Conservation (phyloP, 2,797 vertebrate genomes). For the Acanthopagrus latus region DNA sequence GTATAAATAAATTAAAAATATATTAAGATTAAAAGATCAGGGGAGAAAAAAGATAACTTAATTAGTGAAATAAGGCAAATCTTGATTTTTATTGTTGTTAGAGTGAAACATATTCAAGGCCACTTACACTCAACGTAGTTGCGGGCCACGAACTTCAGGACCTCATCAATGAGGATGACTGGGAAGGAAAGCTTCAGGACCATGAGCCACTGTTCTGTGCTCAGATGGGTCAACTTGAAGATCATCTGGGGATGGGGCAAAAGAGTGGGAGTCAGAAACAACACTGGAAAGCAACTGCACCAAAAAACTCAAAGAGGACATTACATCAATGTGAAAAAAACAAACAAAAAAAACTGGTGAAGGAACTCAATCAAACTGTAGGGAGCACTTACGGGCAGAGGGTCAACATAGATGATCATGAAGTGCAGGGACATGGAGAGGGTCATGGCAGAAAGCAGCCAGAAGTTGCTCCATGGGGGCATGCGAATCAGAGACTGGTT, state of each 20-base stretch:
- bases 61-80: not conserved
- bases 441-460: constrained; percentile 92
- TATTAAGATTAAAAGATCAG: constrained; percentile 1
- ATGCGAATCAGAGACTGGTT: constrained; percentile 95
- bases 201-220: constrained; percentile 86
- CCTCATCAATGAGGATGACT: constrained; percentile 91
- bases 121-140: constrained; percentile 94
- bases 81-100: constrained; percentile 8
- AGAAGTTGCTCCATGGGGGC: constrained; percentile 96
- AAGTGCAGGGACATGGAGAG: constrained; percentile 98
- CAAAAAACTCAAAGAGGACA: not conserved
- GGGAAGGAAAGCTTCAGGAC: constrained; percentile 94
- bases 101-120: constrained; percentile 1
- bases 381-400: constrained; percentile 88
- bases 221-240: constrained; percentile 92
- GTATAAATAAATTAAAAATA: constrained; percentile 21
- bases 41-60: not conserved
- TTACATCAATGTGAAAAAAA: no score
- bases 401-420: constrained; percentile 96
- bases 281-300: not conserved
- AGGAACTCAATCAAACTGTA: not conserved
- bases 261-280: constrained; percentile 19
- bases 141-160: constrained; percentile 92
- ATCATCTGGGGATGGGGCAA: constrained; percentile 86
- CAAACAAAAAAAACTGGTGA: not conserved